Base-by-base conservation (phyloP, 2,113 vertebrate species). In the Rhadina sibilatrix region DNA sequence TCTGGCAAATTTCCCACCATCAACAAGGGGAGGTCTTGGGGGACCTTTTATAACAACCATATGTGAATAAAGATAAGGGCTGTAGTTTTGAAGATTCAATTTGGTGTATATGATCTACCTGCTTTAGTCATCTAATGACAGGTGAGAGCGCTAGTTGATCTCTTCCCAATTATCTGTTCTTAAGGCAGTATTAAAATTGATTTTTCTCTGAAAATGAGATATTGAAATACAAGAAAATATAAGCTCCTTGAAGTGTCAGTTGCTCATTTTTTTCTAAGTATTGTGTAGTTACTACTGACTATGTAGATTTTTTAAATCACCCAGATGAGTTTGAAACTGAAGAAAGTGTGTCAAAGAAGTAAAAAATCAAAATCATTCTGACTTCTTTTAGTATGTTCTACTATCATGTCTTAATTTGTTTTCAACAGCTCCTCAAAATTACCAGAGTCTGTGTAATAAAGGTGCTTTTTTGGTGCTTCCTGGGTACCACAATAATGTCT, bases 41-140 rank as follows among this genome's bases (percentile, higher is more conserved):
- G 33, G 10, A 11, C 5, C 5, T 33, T 44, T 17, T 22, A 6
- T 40, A 11, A 60, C 28, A 63, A 14, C n/a, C 15, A 1, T 2
- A 4, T 40, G 5, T 18, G n/a, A 15, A 17, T 37, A 30, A 40
- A 15, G 8, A 21, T 2, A 38, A 5, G 17, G 35, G 27, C 31
- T 61, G 22, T 25, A 15, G 35, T 35, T 35, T 8, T 1, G 31
- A 16, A 75, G 28, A 19, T 19, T 27, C 8, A 63, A 10, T 14
- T n/a, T 38, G 47, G 7, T 1, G 1, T 54, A 1, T 15, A 4
- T 7, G 30, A 27, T n/a, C 14, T 21, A 8, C 22, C 8, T 52
- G 56, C 27, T 47, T 24, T 38, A 37, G 35, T 12, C 35, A 19
- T 21, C 42, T 38, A 4, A 2, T 3, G 30, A 54, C 66, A 12